Evolutionary conservation across 1,140 invertebrate species (phyloP), one percentile per base, ranked within the genome.

Genomic region (Zophobas morio): DNA sequence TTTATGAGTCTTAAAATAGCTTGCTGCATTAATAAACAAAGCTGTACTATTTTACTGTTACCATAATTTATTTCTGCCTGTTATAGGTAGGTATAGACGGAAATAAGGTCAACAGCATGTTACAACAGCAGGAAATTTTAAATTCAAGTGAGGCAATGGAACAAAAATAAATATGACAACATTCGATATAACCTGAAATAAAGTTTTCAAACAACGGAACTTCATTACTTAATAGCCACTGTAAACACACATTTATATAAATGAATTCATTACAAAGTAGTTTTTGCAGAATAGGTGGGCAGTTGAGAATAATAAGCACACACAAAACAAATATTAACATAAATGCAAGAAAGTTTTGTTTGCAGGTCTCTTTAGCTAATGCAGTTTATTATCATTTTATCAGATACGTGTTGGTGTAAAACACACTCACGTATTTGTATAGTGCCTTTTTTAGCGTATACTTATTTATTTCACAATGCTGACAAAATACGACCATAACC

Each of bases 111-210:
- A 66, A 66, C 60, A 4, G 8, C 60, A 32, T 20, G n/a, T 66
- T 66, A 20, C 32, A 66, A 39, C 57, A 63, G 35, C 8, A 63
- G 35, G 8, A 39, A 63, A 39, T 63, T 36, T 34, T 57, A 36
- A 57, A 57, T 39, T 63, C 36, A 51, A 32, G 8, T 66, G 39
- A 66, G n/a, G 60, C 39, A 66, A 66, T 40, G 3, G 60, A 66
- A 66, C 33, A 66, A 66, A 66, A 66, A 66, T 66, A 66, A 66
- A 20, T 66, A 66, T 66, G 60, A 66, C 60, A 66, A 39, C 60
- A 66, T 66, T 46, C 42, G 42, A 46, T 4, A 46, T 46, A 46
- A 3, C 42, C 6, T 8, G 3, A 46, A 46, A 3, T 3, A 4
- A 46, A 46, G 3, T 8, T 46, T 3, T 46, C 3, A 46, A 3